phyloP scores from a whole-genome alignment of 2,113 vertebrate genomes.

The Caranx ignobilis region DNA sequence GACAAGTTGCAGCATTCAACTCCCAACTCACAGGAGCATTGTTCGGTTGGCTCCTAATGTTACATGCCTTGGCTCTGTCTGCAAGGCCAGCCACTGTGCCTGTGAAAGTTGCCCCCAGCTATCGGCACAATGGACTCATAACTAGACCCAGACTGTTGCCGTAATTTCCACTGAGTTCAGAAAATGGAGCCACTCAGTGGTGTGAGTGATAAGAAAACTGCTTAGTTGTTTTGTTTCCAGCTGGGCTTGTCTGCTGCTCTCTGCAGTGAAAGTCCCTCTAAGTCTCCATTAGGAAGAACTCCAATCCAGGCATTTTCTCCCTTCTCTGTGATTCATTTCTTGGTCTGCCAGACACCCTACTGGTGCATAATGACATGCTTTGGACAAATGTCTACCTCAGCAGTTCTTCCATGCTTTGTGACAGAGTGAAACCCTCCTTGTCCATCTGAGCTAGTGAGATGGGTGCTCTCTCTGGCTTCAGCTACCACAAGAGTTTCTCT shows the following conservation, averaged over 20 bases:
- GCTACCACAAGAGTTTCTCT: slow-evolving; percentile 10
- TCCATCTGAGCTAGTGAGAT: slow-evolving; percentile 29
- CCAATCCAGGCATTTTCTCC: slow-evolving; percentile 41
- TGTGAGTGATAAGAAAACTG: slow-evolving; percentile 62
- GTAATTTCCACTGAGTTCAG: slow-evolving; percentile 62
- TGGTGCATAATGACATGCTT: slow-evolving; percentile 62
- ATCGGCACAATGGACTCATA: slow-evolving; percentile 60
- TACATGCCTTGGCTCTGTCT: slow-evolving; percentile 39
- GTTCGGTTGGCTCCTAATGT: slow-evolving; percentile 43
- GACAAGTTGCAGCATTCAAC: slow-evolving; percentile 58
- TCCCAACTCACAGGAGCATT: slow-evolving; percentile 46
- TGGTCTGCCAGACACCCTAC: slow-evolving; percentile 51
- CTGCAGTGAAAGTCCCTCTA: slow-evolving; percentile 34
- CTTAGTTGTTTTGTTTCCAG: slow-evolving; percentile 67
- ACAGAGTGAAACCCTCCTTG: slow-evolving; percentile 49
- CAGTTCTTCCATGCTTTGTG: slow-evolving; percentile 58
- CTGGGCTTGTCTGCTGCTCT: slow-evolving; percentile 58
- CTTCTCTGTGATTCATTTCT: slow-evolving; percentile 51
- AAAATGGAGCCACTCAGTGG: slow-evolving; percentile 59
- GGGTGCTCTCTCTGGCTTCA: slow-evolving; percentile 14
- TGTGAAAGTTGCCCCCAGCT: slow-evolving; percentile 54
- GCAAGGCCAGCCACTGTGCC: slow-evolving; percentile 36
- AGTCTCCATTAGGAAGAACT: slow-evolving; percentile 58
- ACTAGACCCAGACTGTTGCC: slow-evolving; percentile 50
- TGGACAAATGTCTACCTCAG: slow-evolving; percentile 68